phyloP scores from a whole-genome alignment of 1,140 invertebrate species.

The Panagrolaimus sp. region DNA sequence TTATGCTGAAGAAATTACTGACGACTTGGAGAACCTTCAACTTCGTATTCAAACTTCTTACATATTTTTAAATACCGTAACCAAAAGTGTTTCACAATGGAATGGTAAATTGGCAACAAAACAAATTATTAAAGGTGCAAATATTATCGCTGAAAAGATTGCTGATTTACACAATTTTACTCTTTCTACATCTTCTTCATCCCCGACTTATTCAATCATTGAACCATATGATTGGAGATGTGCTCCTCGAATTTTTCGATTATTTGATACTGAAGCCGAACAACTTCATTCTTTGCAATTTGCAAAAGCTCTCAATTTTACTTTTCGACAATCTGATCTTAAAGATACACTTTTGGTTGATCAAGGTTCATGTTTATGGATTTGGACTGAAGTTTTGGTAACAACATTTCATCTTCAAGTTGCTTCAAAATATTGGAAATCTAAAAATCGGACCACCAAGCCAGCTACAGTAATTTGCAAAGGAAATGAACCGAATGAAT shows the following conservation, averaged over 20 bases:
- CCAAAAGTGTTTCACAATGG: too few relatives aligned
- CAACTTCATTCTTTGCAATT: constrained; percentile 19
- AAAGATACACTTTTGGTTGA: constrained; percentile 33
- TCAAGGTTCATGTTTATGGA: constrained; percentile 29
- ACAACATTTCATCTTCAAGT: constrained; percentile 35
- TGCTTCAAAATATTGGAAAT: constrained; percentile 24
- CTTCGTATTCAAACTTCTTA: too few relatives aligned
- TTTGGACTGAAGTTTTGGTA: constrained; percentile 22
- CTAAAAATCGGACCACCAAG: constrained; percentile 2
- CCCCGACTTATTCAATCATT: too few relatives aligned
- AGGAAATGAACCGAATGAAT: constrained; percentile 35
- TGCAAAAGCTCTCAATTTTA: constrained; percentile 26
- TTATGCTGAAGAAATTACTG: too few relatives aligned
- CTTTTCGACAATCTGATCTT: constrained; percentile 26
- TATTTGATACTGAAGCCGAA: constrained; percentile 25
- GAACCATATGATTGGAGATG: constrained; percentile 24
- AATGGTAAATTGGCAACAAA: too few relatives aligned
- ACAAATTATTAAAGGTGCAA: too few relatives aligned
- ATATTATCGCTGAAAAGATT: too few relatives aligned
- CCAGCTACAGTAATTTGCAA: constrained; percentile 23
- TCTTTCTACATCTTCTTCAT: too few relatives aligned
- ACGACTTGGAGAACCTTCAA: too few relatives aligned
- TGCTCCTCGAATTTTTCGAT: constrained; percentile 28
- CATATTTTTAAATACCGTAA: too few relatives aligned
- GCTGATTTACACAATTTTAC: too few relatives aligned